A percentile compares a stretch with the other conserved stretches of the same genome.
Conservation (phyloP, 2,797 vertebrate species). For the Pachyuromys duprasi region DNA sequence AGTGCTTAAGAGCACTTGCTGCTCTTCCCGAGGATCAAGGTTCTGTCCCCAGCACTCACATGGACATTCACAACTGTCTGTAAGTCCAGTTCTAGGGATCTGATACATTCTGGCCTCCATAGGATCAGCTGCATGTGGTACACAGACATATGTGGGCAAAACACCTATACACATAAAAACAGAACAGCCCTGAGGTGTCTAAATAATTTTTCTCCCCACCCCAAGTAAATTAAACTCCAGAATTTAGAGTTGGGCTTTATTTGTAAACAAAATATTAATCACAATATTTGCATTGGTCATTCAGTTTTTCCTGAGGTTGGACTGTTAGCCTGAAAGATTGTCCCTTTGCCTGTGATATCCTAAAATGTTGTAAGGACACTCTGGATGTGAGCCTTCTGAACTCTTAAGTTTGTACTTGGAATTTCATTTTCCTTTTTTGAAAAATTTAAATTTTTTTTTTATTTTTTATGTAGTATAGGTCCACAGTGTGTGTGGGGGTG, state of each 20-base stretch:
- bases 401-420: slow-evolving; percentile 32
- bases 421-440: slow-evolving; percentile 34
- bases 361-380: background rate
- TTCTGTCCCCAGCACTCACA: background rate
- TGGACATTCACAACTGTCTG: background rate
- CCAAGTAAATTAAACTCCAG: background rate
- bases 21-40: background rate
- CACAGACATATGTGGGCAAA: background rate
- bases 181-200: background rate
- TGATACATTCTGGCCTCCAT: background rate
- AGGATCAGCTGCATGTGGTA: background rate
- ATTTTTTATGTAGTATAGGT: background rate
- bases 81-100: background rate
- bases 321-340: background rate
- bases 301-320: slow-evolving; percentile 9
- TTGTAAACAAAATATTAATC: slow-evolving; percentile 37
- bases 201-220: background rate
- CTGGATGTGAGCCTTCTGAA: background rate
- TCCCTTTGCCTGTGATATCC: background rate
- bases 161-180: background rate
- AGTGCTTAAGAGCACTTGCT: background rate
- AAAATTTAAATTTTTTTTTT: background rate
- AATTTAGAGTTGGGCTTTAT: slow-evolving; percentile 44
- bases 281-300: slow-evolving; percentile 32
- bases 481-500: background rate